Evolutionary conservation across 64 coral and sea anemone genomes (phyloP).

Genomic region (Catalaphyllia jardinei): DNA sequence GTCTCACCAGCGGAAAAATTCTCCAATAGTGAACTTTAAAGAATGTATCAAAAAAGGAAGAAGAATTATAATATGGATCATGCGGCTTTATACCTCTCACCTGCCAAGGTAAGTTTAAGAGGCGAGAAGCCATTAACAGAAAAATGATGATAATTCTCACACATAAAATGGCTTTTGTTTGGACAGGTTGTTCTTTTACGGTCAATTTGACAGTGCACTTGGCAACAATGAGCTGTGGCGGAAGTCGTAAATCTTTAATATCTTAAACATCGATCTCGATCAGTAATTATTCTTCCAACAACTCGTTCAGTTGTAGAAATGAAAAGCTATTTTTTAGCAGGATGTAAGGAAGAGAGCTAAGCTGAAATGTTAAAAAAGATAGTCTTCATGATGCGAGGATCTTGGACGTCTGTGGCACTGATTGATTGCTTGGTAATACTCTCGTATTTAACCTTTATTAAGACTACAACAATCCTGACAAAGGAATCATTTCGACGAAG

Average conservation of each 20-base stretch:
- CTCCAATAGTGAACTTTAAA: no score
- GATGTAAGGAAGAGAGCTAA: background rate
- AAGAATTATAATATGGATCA: no score
- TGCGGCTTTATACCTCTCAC: no score
- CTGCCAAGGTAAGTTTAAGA: no score
- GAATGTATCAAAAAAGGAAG: no score
- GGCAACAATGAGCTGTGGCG: background rate
- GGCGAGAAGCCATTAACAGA: no score
- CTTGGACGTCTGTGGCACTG: no score
- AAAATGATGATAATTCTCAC: background rate
- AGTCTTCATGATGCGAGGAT: background rate
- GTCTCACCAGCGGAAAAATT: no score
- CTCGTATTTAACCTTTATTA: slow-evolving; percentile 5
- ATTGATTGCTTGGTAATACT: background rate
- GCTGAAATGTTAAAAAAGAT: background rate
- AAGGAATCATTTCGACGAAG: background rate
- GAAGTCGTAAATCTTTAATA: slow-evolving; percentile 13
- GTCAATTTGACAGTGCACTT: background rate
- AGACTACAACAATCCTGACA: background rate
- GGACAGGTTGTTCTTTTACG: slow-evolving; percentile 17
- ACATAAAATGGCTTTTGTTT: background rate
- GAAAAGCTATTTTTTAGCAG: background rate
- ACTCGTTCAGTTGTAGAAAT: background rate
- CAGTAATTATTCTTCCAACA: background rate
- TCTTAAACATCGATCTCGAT: background rate